Percentiles rank a stretch among this genome's conserved stretches.
phyloP scores from a whole-genome alignment of 2,113 vertebrate species.

The Psilopogon haemacephalus region DNA sequence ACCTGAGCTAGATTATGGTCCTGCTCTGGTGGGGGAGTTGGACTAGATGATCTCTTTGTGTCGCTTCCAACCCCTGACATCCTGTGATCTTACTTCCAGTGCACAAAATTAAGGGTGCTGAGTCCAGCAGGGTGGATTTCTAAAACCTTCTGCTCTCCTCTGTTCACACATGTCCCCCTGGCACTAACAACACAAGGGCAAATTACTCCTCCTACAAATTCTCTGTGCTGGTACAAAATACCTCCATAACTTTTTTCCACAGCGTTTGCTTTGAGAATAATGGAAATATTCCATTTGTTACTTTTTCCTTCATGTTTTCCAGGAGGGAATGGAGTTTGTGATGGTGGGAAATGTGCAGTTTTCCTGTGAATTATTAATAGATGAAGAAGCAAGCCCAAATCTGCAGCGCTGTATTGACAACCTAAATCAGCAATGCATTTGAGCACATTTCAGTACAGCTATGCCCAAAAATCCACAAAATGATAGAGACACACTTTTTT shows the following conservation, averaged over 20 bases:
- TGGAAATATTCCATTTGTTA: background rate
- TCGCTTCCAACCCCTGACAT: no score
- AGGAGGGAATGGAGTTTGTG: background rate
- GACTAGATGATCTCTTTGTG: no score
- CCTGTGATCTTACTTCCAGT: background rate
- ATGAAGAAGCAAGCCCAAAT: background rate
- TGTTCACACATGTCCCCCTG: background rate
- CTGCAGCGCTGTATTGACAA: background rate
- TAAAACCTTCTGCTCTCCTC: background rate
- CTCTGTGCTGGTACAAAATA: background rate
- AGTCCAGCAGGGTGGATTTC: background rate
- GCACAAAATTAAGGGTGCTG: background rate
- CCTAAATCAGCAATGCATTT: background rate
- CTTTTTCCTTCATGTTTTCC: background rate
- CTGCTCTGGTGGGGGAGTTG: no score
- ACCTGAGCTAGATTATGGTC: no score
- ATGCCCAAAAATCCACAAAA: background rate
- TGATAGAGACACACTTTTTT: accelerated
- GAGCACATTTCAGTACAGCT: background rate
- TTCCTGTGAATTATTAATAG: background rate
- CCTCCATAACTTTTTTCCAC: no score
- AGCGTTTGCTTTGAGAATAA: background rate
- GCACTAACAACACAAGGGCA: accelerated
- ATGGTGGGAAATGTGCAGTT: background rate
- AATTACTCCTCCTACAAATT: background rate